Percentiles rank a stretch among this genome's conserved stretches.
These are phyloP conservation scores for Eufriesea mexicana DNA, from an alignment of 1,140 invertebrate genomes.

Conservation along the genomic window DNA sequence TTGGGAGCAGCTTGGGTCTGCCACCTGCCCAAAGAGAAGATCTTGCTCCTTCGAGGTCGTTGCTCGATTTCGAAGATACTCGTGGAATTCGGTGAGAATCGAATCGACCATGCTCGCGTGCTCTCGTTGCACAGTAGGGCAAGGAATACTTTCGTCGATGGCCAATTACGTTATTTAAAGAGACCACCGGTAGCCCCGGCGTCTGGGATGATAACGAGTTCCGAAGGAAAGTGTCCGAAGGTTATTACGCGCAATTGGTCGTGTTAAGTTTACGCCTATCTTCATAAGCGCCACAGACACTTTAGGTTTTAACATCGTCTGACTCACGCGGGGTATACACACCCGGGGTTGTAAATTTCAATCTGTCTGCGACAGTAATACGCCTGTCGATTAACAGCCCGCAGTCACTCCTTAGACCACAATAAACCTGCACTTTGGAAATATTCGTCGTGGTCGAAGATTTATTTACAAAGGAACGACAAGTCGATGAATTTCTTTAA, in stretches of 20 bases:
- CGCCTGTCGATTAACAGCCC: background rate
- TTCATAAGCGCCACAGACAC: background rate
- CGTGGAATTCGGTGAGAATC: background rate
- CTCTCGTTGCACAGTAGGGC: background rate
- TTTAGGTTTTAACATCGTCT: background rate
- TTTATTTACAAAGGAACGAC: too few species aligned
- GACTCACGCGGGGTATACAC: background rate
- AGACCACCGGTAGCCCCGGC: too few species aligned
- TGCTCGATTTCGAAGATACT: constrained; percentile 32
- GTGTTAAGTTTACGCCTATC: background rate
- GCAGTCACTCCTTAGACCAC: too few species aligned
- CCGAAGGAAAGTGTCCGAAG: background rate
- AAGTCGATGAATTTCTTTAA: too few species aligned
- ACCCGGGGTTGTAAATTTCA: background rate
- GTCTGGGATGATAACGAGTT: too few species aligned
- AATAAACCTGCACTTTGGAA: background rate
- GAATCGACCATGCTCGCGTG: background rate
- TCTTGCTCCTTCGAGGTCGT: constrained; percentile 55
- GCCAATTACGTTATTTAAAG: too few species aligned
- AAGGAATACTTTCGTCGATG: too few species aligned
- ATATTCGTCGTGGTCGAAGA: background rate
- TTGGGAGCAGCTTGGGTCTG: constrained; percentile 22
- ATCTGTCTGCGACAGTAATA: background rate
- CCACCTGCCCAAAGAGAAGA: constrained; percentile 49
- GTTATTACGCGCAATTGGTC: background rate